These are phyloP conservation scores for Neolamprologus sp. DNA, from an alignment of 2,113 vertebrate genomes.

Conservation along the genomic window DNA sequence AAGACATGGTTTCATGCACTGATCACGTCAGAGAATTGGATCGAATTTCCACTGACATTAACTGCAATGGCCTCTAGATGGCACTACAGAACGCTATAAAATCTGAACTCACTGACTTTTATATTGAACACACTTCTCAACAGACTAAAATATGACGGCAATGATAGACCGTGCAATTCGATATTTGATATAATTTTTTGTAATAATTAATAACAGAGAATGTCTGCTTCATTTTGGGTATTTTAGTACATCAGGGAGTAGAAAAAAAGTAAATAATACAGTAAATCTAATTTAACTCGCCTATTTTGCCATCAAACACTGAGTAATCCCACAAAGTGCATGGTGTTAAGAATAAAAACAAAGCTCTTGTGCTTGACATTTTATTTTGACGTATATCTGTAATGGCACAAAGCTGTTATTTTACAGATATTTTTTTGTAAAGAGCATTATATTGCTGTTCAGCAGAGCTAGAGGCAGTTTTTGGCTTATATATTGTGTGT, in stretches of 20 bases:
- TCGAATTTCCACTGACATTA: neutral
- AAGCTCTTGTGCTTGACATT: neutral
- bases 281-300: rapidly evolving
- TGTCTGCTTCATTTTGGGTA: neutral
- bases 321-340: neutral
- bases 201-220: neutral
- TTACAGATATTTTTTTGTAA: neutral
- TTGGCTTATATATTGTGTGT: neutral
- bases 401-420: neutral
- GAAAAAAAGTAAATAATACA: neutral
- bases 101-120: neutral
- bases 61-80: neutral
- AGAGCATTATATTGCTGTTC: neutral
- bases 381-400: neutral
- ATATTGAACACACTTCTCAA: neutral
- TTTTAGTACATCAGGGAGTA: rapidly evolving
- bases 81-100: neutral
- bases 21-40: neutral
- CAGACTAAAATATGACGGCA: neutral
- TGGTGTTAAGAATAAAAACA: neutral
- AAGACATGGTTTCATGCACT: neutral
- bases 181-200: neutral
- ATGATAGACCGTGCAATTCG: neutral
- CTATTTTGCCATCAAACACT: neutral
- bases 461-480: neutral